Percentiles rank a stretch among this genome's conserved stretches.
phyloP scores from a whole-genome alignment of 2,888 invertebrate genomes.

The Schizaphis graminum region DNA sequence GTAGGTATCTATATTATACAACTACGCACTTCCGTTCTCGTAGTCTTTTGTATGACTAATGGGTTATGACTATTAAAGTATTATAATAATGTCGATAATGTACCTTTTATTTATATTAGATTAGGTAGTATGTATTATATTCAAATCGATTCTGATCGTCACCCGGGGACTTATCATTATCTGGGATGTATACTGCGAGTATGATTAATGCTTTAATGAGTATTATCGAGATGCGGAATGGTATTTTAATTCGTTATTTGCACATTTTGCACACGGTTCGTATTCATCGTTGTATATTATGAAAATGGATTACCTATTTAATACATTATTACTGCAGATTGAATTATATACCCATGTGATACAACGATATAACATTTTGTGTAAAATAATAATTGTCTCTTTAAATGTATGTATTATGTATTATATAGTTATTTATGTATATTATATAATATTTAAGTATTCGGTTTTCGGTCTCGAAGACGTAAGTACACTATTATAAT shows the following conservation, averaged over 20 bases:
- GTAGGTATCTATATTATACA: background rate
- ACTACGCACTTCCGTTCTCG: background rate
- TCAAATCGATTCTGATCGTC: slow-evolving; percentile 9
- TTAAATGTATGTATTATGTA: no score
- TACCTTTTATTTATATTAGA: background rate
- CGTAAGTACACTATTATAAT: background rate
- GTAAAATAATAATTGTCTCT: no score
- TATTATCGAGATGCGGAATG: background rate
- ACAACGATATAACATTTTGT: no score
- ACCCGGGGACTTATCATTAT: background rate
- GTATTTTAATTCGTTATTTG: background rate
- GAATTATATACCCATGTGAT: background rate
- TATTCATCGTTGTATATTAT: background rate
- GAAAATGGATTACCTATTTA: background rate
- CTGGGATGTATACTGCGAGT: background rate
- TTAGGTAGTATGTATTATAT: background rate
- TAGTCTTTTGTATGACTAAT: background rate
- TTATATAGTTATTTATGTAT: background rate
- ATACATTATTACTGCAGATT: background rate
- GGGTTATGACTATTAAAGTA: background rate
- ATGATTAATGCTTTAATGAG: background rate
- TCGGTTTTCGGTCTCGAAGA: background rate
- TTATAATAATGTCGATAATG: background rate
- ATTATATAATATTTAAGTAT: background rate
- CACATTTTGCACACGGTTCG: background rate